A percentile compares a stretch with the other conserved stretches of the same genome.
These are phyloP conservation scores for Coreoperca whiteheadi DNA, from an alignment of 2,113 vertebrate genomes.

Conservation along the genomic window DNA sequence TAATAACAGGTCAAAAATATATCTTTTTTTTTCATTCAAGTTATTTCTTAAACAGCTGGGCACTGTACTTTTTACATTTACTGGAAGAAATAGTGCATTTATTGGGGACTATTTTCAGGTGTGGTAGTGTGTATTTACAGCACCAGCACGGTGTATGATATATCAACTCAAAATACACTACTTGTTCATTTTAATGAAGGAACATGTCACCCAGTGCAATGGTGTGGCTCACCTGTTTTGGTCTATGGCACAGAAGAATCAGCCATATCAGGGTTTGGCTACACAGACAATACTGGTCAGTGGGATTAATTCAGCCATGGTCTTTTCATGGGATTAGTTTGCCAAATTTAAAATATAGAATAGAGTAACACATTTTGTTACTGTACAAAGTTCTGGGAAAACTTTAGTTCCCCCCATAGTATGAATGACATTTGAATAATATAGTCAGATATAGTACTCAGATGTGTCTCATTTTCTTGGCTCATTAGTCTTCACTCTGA, in stretches of 20 bases:
- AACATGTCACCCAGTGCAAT: not conserved
- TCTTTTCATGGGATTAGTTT: not conserved
- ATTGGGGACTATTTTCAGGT: not conserved
- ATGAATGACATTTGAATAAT: constrained; percentile 35
- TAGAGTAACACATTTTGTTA: not conserved
- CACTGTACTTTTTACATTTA: no score
- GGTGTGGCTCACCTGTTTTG: not conserved
- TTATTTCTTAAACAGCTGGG: not conserved
- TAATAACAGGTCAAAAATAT: not conserved
- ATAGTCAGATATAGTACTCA: constrained; percentile 9
- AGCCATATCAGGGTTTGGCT: not conserved
- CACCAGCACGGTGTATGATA: not conserved
- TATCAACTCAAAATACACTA: not conserved
- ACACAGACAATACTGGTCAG: not conserved
- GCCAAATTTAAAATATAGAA: not conserved
- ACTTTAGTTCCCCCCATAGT: not conserved
- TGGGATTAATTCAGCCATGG: not conserved
- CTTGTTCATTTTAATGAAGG: not conserved
- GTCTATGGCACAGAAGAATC: not conserved
- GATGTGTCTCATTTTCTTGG: constrained; percentile 26
- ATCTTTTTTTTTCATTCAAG: not conserved
- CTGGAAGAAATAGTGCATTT: not conserved
- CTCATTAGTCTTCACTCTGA: constrained; percentile 32
- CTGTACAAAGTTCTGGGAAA: not conserved
- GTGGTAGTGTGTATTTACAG: not conserved